Conservation (phyloP, 2,113 vertebrate genomes). For the Lampris incognitus region DNA sequence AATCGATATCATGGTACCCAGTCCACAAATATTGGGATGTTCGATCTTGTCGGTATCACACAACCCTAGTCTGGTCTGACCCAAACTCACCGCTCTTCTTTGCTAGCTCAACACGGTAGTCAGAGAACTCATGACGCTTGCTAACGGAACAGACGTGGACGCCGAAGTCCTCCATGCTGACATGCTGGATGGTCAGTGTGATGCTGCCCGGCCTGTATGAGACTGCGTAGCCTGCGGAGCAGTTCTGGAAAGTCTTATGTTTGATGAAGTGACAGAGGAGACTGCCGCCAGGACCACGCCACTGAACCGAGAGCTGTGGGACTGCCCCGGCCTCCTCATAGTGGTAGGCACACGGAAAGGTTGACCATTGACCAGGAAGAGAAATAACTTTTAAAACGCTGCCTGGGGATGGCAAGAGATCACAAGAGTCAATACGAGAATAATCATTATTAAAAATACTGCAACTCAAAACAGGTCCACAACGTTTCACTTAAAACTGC, state of each 20-base stretch:
- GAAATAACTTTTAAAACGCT: constrained; percentile 51
- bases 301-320: constrained; percentile 79
- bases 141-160: constrained; percentile 79
- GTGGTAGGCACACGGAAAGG: constrained; percentile 69
- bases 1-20: no score
- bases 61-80: no score
- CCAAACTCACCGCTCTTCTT: constrained; percentile 63
- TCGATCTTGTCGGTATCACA: no score
- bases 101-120: constrained; percentile 67
- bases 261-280: constrained; percentile 84
- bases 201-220: constrained; percentile 69
- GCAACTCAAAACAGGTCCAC: no score
- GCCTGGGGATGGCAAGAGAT: constrained; percentile 47
- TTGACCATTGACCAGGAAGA: constrained; percentile 29
- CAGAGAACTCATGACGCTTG: constrained; percentile 76
- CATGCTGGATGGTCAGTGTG: constrained; percentile 65
- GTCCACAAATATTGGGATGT: no score
- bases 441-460: no score
- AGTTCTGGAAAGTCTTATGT: constrained; percentile 80
- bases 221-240: constrained; percentile 72
- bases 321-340: constrained; percentile 65
- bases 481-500: no score
- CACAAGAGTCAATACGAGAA: no score
- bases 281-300: constrained; percentile 71
- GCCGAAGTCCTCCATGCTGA: constrained; percentile 65